Percentiles rank a stretch among this genome's conserved stretches.
Conservation (phyloP, 2,113 vertebrate genomes). For the Albula goreensis region DNA sequence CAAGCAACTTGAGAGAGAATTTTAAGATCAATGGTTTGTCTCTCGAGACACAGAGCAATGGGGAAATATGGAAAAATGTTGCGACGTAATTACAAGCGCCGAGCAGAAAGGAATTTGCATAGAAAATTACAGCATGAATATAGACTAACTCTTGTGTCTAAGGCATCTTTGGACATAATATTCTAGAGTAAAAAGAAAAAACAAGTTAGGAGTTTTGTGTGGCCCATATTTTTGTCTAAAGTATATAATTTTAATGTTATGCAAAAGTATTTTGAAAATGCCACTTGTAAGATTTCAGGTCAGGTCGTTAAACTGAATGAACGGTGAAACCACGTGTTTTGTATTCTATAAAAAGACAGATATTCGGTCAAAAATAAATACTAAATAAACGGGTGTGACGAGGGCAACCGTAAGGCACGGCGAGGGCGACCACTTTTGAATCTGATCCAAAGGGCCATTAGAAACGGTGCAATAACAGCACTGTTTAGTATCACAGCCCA, state of each 20-base stretch:
- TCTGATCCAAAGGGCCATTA: conserved; percentile 12
- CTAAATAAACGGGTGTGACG: conserved; percentile 5
- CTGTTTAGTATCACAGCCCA: conserved; percentile 42
- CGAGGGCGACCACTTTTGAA: conserved; percentile 31
- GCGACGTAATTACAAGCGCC: conserved; percentile 26
- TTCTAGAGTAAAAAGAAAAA: conserved; percentile 3
- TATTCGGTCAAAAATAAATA: not conserved
- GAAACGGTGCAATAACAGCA: conserved; percentile 20
- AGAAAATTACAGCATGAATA: conserved; percentile 25
- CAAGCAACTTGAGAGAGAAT: conserved; percentile 45
- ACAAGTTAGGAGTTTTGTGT: not conserved
- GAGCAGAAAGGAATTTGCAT: conserved; percentile 25
- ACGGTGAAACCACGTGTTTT: not conserved
- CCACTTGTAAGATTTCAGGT: not conserved
- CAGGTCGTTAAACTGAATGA: not conserved
- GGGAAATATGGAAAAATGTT: conserved; percentile 37
- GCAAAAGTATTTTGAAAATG: not conserved
- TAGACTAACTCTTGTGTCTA: not conserved
- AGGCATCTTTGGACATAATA: conserved; percentile 34
- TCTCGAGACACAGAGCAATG: conserved; percentile 38
- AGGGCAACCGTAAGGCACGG: conserved; percentile 21
- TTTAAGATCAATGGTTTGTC: conserved; percentile 34
- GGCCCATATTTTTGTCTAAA: not conserved
- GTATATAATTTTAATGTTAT: not conserved
- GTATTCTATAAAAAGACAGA: not conserved